Base-by-base conservation (phyloP, 2,888 invertebrate genomes). In the Homarus gammarus region DNA sequence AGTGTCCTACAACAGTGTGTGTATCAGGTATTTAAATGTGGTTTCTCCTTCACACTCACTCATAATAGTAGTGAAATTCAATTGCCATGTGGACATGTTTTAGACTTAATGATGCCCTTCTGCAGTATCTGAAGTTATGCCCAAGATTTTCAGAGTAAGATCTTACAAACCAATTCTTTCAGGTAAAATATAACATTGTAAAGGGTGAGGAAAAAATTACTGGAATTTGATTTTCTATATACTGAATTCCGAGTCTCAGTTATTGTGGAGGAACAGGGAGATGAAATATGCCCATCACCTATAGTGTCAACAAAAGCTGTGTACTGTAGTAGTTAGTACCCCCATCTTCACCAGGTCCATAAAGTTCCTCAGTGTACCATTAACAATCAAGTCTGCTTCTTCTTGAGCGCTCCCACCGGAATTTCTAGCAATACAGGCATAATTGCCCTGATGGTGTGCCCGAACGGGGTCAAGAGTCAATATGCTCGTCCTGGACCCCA, bases 401-500 rank as follows among this genome's bases (percentile, higher is more conserved):
- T 92, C 93, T 92, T 93, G 93, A 64, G 94, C 93, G 36, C 93
- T 93, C n/a, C 94, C 94, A n/a, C 94, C 94, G 27, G 93, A 93
- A 92, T 94, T 95, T 92, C 94, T 94, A 64, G 95, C 95, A 61
- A 94, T 94, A 92, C 95, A 95, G 8, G 95, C 95, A 93, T 95
- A 95, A 92, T 94, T 94, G 15, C 95, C 95, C 84, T 94, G 94
- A 93, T 95, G 95, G n/a, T 87, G 86, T n/a, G 84, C 92, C 56
- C 84, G 78, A 33, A 92, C 92, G n/a, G 89, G 84, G 51, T 92
- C 92, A 49, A 96, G 95, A 93, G 96, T 95, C 93, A 96, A 94
- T 93, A 95, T 94, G 92, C 95, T 96, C 93, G 95, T 95, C 93
- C 95, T 95, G 93, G 95, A 94, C 12, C 90, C 90, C n/a, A 82